Evolutionary conservation across 1,140 invertebrate species (phyloP).

Genomic region (Psilanteris sp.): DNA sequence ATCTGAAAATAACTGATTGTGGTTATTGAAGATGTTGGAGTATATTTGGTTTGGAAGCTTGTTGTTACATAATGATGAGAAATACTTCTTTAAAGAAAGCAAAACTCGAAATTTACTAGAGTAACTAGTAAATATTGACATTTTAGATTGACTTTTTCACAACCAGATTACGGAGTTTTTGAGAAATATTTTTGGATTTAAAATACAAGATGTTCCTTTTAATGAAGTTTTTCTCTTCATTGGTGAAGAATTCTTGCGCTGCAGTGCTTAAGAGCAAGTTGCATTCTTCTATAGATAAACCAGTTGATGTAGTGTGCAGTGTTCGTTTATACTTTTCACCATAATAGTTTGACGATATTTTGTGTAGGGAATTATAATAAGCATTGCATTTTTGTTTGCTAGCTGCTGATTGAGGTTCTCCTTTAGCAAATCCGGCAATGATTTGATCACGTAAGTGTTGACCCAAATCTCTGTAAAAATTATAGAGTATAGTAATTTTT

Average conservation of each 20-base stretch:
- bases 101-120: too few relatives aligned
- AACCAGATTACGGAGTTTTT: too few relatives aligned
- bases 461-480: constrained; percentile 91
- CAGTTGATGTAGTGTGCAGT: constrained; percentile 83
- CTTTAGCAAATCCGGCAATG: constrained; percentile 83
- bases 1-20: constrained; percentile 74
- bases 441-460: constrained; percentile 86
- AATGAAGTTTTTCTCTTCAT: constrained; percentile 78
- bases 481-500: too few relatives aligned
- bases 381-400: constrained; percentile 80
- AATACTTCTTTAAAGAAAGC: too few relatives aligned
- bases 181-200: too few relatives aligned
- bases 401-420: constrained; percentile 79
- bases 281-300: constrained; percentile 86
- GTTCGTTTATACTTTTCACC: constrained; percentile 83
- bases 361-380: constrained; percentile 85
- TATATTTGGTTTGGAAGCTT: too few relatives aligned
- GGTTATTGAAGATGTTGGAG: too few relatives aligned
- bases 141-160: too few relatives aligned
- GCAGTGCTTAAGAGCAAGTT: constrained; percentile 86
- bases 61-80: too few relatives aligned
- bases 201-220: too few relatives aligned
- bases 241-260: constrained; percentile 82
- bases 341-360: constrained; percentile 85
- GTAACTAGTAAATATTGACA: too few relatives aligned